Conservation (phyloP, 2,888 invertebrate species). For the Drosophila engyochracea region DNA sequence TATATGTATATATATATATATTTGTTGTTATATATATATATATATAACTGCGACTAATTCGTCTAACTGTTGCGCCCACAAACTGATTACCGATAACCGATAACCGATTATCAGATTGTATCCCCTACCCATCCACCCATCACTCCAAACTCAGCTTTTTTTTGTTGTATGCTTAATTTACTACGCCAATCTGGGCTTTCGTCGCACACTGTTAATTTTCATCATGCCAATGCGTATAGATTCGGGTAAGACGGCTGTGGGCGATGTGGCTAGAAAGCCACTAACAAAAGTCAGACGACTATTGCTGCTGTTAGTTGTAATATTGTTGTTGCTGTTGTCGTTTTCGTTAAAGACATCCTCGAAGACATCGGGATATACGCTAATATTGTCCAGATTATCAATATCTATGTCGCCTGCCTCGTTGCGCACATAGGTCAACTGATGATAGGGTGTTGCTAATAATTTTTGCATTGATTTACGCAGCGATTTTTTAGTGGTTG, state of each 20-base stretch:
- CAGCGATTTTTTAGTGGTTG: constrained; percentile 70
- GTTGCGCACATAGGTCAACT: constrained; percentile 80
- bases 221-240: constrained; percentile 82
- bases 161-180: constrained; percentile 10
- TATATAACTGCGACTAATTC: constrained; percentile 17
- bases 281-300: constrained; percentile 77
- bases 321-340: constrained; percentile 45
- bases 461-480: constrained; percentile 78
- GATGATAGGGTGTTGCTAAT: constrained; percentile 80
- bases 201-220: constrained; percentile 81
- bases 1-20: constrained; percentile 12
- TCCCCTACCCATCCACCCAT: not conserved
- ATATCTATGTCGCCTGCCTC: constrained; percentile 82
- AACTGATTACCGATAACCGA: constrained; percentile 27
- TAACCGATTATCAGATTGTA: constrained; percentile 43
- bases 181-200: constrained; percentile 72
- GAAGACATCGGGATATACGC: constrained; percentile 78
- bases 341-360: constrained; percentile 61
- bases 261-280: constrained; percentile 81
- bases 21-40: constrained; percentile 9
- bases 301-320: constrained; percentile 57
- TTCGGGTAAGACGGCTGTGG: constrained; percentile 81
- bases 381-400: constrained; percentile 83
- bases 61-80: constrained; percentile 14
- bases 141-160: not conserved